Percentiles rank a stretch among this genome's conserved stretches.
phyloP scores from a whole-genome alignment of 2,797 vertebrate genomes.

The Mus minutoides region DNA sequence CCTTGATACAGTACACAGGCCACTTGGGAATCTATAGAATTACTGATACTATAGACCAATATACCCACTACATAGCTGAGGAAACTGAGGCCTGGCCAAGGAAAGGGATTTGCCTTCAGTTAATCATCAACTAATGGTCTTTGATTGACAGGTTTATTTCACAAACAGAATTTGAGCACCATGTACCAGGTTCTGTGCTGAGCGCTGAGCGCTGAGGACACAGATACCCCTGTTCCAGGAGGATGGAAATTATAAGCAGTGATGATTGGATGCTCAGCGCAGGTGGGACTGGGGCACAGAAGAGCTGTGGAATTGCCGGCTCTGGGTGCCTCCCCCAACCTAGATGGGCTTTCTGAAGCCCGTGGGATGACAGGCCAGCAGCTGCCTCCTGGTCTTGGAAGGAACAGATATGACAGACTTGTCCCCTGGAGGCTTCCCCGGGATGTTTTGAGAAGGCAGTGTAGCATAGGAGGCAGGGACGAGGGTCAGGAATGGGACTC shows the following conservation, averaged over 20 bases:
- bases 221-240: neutral
- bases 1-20: neutral
- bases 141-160: constrained; percentile 41
- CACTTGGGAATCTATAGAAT: neutral
- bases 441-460: neutral
- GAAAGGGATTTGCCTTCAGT: neutral
- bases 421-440: neutral
- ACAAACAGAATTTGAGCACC: neutral
- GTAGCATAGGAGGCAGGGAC: neutral
- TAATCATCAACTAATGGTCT: constrained; percentile 9
- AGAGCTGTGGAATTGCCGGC: neutral
- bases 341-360: constrained; percentile 2
- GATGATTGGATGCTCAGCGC: neutral
- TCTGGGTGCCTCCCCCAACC: neutral
- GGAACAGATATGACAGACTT: neutral
- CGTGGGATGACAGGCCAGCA: neutral
- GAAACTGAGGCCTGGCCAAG: neutral
- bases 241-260: neutral
- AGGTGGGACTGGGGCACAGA: neutral
- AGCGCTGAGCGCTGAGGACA: too few species aligned
- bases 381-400: neutral
- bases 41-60: neutral
- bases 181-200: neutral
- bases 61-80: neutral
- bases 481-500: neutral